Base-by-base conservation (phyloP, 2,888 invertebrate genomes). In the Metellina segmentata region DNA sequence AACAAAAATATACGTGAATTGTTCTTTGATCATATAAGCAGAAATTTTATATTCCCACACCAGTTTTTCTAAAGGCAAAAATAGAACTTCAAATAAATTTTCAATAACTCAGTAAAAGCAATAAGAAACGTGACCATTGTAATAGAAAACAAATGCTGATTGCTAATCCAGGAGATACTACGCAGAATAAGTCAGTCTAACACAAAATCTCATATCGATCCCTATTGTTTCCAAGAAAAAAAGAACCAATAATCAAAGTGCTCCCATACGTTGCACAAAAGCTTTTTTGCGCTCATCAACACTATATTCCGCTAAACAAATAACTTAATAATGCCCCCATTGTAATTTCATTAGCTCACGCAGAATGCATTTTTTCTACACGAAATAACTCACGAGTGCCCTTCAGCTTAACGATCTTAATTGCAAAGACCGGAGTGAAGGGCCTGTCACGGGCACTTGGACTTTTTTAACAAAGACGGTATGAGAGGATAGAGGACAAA, bases 321-420 rank as follows among this genome's bases (percentile, higher is more conserved):
- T 61, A 61, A 61, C 61, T 61, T 61, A 61, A 61, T 61, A 61
- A 61, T 61, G 61, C 61, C 61, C 34, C 61, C 61, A 61, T 61
- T 61, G 20, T 79, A 79, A 79, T 61, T 79, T 79, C 20, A 79
- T 79, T 79, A 79, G 13, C 16, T 53, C 79, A 20, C 13, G 20
- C 9, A 9, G 11, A 7, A 34, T 20, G 53, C 11, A 34, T 53
- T 13, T 51, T 79, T 79, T 61, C 61, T 34, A 19, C 72, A 72
- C 20, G 20, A 72, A 79, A 52, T 53, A 53, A 13, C 20, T 6
- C 34, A 53, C 53, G 53, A 79, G 79, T 53, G 34, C 13, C 20
- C 79, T 79, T 79, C 79, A 61, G n/a, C 61, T 13, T 79, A 79
- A 79, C 53, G 79, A 79, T 79, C 52, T 79, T 79, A 79, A 79